These are phyloP conservation scores for Sinhomidia bicolor DNA, from an alignment of 2,888 invertebrate species.

Conservation along the genomic window DNA sequence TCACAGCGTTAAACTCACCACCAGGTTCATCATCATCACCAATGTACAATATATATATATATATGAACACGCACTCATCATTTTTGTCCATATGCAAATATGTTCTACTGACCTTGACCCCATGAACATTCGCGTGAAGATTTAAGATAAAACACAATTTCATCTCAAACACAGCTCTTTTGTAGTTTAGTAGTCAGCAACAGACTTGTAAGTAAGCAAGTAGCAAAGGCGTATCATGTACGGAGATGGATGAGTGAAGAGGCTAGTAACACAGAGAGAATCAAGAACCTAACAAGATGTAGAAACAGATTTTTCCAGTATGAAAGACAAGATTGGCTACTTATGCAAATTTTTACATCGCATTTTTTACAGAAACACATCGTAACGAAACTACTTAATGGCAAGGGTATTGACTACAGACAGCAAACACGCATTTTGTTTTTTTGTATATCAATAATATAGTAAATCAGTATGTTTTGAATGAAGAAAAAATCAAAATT, in stretches of 20 bases:
- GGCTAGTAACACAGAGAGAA: constrained; percentile 1
- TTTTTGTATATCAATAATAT: too few relatives aligned
- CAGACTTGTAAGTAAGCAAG: not conserved
- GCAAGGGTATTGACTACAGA: not conserved
- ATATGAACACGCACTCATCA: too few relatives aligned
- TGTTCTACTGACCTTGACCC: constrained; percentile 66
- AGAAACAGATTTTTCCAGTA: constrained; percentile 5
- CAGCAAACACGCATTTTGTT: constrained; percentile 21
- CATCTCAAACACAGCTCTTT: not conserved
- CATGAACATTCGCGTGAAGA: constrained; percentile 57
- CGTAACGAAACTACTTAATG: not conserved
- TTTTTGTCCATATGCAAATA: constrained; percentile 27
- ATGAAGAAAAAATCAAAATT: too few relatives aligned
- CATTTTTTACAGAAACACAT: not conserved
- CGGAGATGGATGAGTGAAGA: not conserved
- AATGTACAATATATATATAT: too few relatives aligned
- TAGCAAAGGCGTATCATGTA: not conserved
- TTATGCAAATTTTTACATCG: constrained; percentile 53
- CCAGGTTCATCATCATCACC: not conserved
- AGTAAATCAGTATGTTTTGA: too few relatives aligned
- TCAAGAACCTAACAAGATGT: not conserved
- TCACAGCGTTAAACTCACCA: not conserved
- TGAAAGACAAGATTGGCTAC: constrained; percentile 27
- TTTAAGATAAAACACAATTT: constrained; percentile 37
- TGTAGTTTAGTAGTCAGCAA: not conserved